These are phyloP conservation scores for Aproaerema taeniolella DNA, from an alignment of 2,888 invertebrate species.

Conservation along the genomic window DNA sequence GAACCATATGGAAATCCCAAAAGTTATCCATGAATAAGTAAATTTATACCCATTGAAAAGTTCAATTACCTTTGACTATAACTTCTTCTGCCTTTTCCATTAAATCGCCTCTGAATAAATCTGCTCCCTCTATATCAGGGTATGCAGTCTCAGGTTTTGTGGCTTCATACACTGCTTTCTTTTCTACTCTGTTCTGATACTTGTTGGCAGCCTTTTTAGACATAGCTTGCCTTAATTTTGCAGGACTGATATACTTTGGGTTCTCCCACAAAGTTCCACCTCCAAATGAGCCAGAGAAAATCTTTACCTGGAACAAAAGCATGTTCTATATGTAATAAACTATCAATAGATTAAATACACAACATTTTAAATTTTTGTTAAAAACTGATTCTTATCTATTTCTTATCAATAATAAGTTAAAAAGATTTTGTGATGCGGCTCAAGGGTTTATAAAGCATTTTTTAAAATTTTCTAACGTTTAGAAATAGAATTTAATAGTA, in stretches of 20 bases:
- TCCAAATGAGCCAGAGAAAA: constrained; percentile 96
- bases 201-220: constrained; percentile 83
- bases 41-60: too few species aligned
- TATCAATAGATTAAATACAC: not conserved
- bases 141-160: constrained; percentile 86
- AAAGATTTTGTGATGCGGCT: too few species aligned
- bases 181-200: constrained; percentile 87
- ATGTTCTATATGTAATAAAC: constrained; percentile 33
- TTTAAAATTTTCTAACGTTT: too few species aligned
- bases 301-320: constrained; percentile 91
- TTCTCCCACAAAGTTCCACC: constrained; percentile 96
- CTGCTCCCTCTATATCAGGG: constrained; percentile 83
- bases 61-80: constrained; percentile 51
- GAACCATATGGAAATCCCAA: too few species aligned
- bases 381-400: too few species aligned
- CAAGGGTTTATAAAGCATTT: too few species aligned
- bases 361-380: too few species aligned
- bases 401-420: too few species aligned
- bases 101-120: constrained; percentile 84
- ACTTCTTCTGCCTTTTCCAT: constrained; percentile 77
- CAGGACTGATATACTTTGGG: constrained; percentile 92
- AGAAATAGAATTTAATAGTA: too few species aligned
- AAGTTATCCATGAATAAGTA: too few species aligned
- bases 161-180: constrained; percentile 85
- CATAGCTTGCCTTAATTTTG: constrained; percentile 86